phyloP scores from a whole-genome alignment of 2,888 invertebrate genomes.

The Cancer borealis region DNA sequence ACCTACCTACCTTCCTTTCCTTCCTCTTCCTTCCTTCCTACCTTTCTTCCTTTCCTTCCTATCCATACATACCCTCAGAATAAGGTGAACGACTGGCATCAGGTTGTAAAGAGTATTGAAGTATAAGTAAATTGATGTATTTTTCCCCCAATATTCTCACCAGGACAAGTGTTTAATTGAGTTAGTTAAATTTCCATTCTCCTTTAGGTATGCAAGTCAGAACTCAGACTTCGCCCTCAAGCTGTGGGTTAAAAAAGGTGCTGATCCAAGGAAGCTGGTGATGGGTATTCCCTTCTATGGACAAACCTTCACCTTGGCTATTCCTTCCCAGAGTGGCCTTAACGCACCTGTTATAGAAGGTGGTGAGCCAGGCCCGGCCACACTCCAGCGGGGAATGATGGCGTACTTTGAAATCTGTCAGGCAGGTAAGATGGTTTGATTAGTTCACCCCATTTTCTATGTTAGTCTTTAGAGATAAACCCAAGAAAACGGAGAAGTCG shows the following conservation, averaged over 20 bases:
- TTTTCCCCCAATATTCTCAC: neutral
- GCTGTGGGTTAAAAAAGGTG: conserved; percentile 93
- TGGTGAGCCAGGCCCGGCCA: conserved; percentile 78
- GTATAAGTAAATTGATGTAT: neutral
- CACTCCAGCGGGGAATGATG: conserved; percentile 79
- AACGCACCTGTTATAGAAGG: conserved; percentile 65
- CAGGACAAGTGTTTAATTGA: neutral
- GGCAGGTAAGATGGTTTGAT: conserved; percentile 63
- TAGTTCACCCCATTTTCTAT: too few relatives aligned
- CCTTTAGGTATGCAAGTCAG: conserved; percentile 70
- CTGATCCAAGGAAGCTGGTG: conserved; percentile 89
- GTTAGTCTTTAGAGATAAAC: too few relatives aligned
- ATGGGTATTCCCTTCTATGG: conserved; percentile 95
- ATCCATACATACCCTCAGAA: too few relatives aligned
- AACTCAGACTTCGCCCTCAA: conserved; percentile 87
- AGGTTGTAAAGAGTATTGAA: neutral
- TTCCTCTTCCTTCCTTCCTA: too few relatives aligned
- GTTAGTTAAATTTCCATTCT: neutral
- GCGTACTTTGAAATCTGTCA: conserved; percentile 79
- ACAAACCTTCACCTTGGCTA: conserved; percentile 88
- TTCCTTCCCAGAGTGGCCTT: conserved; percentile 81
- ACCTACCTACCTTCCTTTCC: too few relatives aligned
- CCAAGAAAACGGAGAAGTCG: too few relatives aligned
- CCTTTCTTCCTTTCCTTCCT: too few relatives aligned
- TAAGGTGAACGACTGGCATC: too few relatives aligned